phyloP scores from a whole-genome alignment of 2,888 invertebrate genomes.

The Xylocampa areola region DNA sequence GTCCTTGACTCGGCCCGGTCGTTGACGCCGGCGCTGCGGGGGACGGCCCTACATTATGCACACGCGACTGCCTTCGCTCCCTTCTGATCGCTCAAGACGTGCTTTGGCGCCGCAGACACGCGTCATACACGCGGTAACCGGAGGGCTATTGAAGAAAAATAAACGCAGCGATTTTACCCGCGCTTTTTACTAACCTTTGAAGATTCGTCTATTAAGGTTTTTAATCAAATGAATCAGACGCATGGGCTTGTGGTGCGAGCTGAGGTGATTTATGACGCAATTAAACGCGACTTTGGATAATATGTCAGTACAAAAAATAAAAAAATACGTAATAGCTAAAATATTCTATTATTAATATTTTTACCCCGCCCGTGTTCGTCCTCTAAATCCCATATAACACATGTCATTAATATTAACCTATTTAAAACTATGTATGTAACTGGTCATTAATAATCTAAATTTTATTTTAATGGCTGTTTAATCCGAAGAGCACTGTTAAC shows the following conservation, averaged over 20 bases:
- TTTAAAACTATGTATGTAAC: not conserved
- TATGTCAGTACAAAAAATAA: not conserved
- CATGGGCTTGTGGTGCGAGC: no score
- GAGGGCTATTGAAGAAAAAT: constrained; percentile 47
- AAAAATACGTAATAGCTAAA: not conserved
- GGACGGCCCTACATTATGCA: constrained; percentile 79
- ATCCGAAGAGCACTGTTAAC: not conserved
- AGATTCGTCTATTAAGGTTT: no score
- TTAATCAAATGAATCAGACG: no score
- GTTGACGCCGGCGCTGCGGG: constrained; percentile 81
- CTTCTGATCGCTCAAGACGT: constrained; percentile 70
- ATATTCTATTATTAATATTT: constrained; percentile 10
- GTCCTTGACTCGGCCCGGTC: constrained; percentile 83
- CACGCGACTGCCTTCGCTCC: constrained; percentile 76
- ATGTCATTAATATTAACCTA: constrained; percentile 1
- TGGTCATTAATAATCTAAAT: constrained; percentile 17
- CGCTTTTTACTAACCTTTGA: constrained; percentile 31
- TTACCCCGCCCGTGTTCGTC: constrained; percentile 5
- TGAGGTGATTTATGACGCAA: constrained; percentile 18
- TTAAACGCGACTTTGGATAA: constrained; percentile 1
- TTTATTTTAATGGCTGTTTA: constrained; percentile 3
- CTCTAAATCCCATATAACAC: not conserved
- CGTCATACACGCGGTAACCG: constrained; percentile 59
- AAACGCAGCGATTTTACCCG: constrained; percentile 35
- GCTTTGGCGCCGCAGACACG: constrained; percentile 68